Conservation (phyloP, 2,113 vertebrate species). For the Planiliza haematocheilus region DNA sequence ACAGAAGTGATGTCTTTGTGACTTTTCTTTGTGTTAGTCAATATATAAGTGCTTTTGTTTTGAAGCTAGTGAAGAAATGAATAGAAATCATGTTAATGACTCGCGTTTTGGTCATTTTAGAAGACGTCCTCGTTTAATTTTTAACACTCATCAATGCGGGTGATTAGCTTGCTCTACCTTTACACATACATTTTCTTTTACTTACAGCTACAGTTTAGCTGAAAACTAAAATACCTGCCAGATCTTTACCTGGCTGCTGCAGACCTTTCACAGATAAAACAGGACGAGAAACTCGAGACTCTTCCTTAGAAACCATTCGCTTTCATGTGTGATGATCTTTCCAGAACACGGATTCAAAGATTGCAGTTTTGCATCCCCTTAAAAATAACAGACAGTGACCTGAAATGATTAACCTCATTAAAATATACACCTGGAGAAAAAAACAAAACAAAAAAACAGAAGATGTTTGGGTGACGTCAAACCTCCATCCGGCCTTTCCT, state of each 20-base stretch:
- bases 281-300: slow-evolving; percentile 41
- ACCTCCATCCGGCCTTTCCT: not conserved
- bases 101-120: slow-evolving; percentile 3
- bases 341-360: slow-evolving; percentile 33
- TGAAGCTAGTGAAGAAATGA: slow-evolving; percentile 6
- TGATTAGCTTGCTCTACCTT: too few species aligned
- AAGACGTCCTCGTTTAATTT: not conserved
- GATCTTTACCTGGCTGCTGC: slow-evolving; percentile 22
- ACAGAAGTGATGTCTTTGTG: not conserved
- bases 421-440: slow-evolving; percentile 6
- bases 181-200: not conserved
- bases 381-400: slow-evolving; percentile 10
- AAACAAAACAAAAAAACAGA: not conserved
- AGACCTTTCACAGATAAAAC: slow-evolving; percentile 41
- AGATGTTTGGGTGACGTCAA: slow-evolving; percentile 2
- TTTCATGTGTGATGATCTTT: slow-evolving; percentile 58
- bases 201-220: too few species aligned
- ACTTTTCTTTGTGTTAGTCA: not conserved
- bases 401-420: slow-evolving; percentile 4
- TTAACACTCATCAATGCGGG: not conserved
- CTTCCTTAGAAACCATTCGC: slow-evolving; percentile 44
- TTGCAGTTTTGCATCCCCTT: slow-evolving; percentile 35
- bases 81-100: not conserved
- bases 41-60: slow-evolving; percentile 17
- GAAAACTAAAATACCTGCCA: slow-evolving; percentile 38